Base-by-base conservation (phyloP, 2,888 invertebrate genomes). In the Mythimna impura region DNA sequence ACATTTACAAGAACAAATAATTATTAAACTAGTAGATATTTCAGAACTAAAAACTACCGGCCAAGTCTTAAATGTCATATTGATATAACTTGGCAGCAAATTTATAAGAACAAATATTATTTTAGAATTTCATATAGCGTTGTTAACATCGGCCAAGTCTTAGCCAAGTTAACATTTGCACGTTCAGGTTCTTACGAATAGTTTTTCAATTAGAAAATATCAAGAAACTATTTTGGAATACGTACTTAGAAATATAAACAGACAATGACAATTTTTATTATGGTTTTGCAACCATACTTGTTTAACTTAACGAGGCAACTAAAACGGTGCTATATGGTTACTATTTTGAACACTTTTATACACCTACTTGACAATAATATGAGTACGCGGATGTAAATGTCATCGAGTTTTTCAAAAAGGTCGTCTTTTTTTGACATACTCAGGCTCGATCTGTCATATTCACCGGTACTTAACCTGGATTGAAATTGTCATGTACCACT, bases 141-240 rank as follows among this genome's bases (percentile, higher is more conserved):
- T 68, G 17, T 52, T 22, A 9, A 9, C 10, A 25, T 25, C 9
- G 34, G 43, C n/a, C 54, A 68, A 61, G 20, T 40, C 3, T 40
- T 62, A 25, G 17, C 68, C 57, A 71, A 71, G 54, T 73, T 63
- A 43, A 71, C 22, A 80, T 66, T 75, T 64, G 57, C 73, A 64
- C 57, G 54, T 36, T 58, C 62, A 65, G 40, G 54, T 43, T 22
- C 60, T 74, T 71, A 61, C 52, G 50, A 76, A 68, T 77, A 83
- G 64, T 71, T 71, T 66, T 71, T 64, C 57, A 66, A 65, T 67
- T 71, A 73, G 64, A 58, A 71, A 68, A 47, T 71, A 71, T 62
- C 34, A 71, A 54, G 22, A 81, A 70, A 72, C 71, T 73, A 80
- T 80, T 80, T 71, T 20, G 14, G 22, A 71, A 83, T 83, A 83